Base-by-base conservation (phyloP, 2,888 invertebrate genomes). In the Caenorhabditis sulstoni region DNA sequence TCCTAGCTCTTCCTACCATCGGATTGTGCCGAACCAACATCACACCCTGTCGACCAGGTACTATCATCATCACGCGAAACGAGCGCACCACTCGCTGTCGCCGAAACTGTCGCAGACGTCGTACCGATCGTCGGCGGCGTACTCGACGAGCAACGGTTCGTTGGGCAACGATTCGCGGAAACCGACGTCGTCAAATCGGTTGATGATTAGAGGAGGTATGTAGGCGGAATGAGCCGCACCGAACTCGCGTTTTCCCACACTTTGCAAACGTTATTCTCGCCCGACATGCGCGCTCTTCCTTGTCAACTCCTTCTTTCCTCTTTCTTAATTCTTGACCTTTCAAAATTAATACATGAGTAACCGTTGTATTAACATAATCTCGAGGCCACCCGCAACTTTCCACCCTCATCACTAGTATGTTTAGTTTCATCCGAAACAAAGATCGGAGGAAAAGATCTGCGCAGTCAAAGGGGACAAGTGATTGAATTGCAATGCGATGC, bases 181-280 rank as follows among this genome's bases (percentile, higher is more conserved):
- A 64, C 57, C 62, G 49, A 47, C 35, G 23, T 61, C 35, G 18
- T 61, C 50, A 12, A 58, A 74, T 53, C 74, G 74, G 74, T 66
- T 74, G 23, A 74, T 74, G 74, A 74, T 74, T 49, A 74, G 74
- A 74, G 74, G 74, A 74, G 74, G 74, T 74, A 74, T 65, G 73
- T 73, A 41, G 47, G 47, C 45, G 14, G 41, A 41, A 41, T 14
- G 53, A 41, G 35, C 7, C 29, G 23, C 35, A 12, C 44, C 18
- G 29, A 20, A 18, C 55, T 12, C 62, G 52, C 18, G n/a, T 35
- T 58, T 73, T 73, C 73, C 58, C 73, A 73, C 73, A 11, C 29
- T 52, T 64, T 73, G 73, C 73, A 73, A 73, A 65, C 22, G n/a
- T 74, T 57, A 8, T 20, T 18, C 23, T 29, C 58, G n/a, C n/a